phyloP scores from a whole-genome alignment of 2,113 vertebrate species.

The Menura novaehollandiae region DNA sequence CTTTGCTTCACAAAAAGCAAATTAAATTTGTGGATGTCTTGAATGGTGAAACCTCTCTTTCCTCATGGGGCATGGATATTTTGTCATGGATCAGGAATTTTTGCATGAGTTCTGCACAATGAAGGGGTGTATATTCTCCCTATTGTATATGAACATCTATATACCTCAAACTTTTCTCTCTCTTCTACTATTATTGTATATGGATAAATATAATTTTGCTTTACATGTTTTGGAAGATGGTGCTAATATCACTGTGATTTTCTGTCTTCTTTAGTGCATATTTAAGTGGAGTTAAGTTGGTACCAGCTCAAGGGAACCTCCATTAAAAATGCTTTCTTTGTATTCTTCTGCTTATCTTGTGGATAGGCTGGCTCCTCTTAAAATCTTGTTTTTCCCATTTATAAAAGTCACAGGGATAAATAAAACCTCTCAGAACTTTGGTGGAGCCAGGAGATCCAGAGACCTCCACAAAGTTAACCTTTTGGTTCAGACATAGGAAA shows the following conservation, averaged over 20 bases:
- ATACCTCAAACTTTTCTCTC: not conserved
- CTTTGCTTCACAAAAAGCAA: not conserved
- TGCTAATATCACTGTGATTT: not conserved
- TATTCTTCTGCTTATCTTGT: not conserved
- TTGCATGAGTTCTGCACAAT: not conserved
- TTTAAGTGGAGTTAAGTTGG: not conserved
- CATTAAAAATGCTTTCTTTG: not conserved
- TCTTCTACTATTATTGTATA: not conserved
- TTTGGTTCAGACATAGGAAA: not conserved
- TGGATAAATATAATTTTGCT: not conserved
- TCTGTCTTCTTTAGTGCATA: not conserved
- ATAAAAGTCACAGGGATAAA: not conserved
- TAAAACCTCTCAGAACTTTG: not conserved
- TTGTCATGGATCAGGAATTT: not conserved
- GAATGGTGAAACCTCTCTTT: not conserved
- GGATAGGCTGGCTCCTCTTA: not conserved
- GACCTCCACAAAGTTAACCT: not conserved
- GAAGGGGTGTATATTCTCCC: not conserved
- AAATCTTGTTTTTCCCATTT: not conserved
- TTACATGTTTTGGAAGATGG: not conserved
- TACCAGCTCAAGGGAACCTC: not conserved
- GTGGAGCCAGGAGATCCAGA: not conserved
- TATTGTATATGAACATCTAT: not conserved
- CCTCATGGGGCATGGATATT: not conserved
- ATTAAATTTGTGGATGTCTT: not conserved